phyloP scores from a whole-genome alignment of 1,140 invertebrate genomes.

The Zaprionus africanus region DNA sequence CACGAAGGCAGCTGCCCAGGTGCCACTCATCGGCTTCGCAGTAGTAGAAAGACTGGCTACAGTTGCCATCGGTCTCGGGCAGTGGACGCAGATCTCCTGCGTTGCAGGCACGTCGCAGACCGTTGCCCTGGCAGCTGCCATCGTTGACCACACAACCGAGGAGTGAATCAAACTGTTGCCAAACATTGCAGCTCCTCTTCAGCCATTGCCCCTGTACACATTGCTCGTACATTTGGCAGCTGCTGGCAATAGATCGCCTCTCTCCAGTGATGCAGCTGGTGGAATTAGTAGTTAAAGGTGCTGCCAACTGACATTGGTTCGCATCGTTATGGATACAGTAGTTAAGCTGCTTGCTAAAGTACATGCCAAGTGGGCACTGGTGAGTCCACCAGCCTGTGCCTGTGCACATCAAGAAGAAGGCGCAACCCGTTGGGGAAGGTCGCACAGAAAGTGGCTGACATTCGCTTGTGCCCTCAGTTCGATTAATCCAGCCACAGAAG shows the following conservation, averaged over 20 bases:
- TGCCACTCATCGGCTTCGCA: constrained; percentile 66
- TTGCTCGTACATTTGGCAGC: constrained; percentile 65
- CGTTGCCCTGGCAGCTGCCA: constrained; percentile 62
- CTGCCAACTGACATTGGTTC: constrained; percentile 33
- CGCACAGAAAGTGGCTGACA: constrained; percentile 65
- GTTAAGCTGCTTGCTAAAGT: constrained; percentile 64
- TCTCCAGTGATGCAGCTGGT: constrained; percentile 33
- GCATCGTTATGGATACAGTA: constrained; percentile 71
- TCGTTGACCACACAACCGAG: constrained; percentile 59
- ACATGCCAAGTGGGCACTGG: constrained; percentile 75
- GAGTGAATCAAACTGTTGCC: constrained; percentile 60
- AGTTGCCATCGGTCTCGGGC: constrained; percentile 43
- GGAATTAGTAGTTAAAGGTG: background rate
- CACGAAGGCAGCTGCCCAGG: constrained; percentile 59
- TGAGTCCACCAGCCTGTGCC: constrained; percentile 77
- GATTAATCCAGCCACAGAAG: constrained; percentile 27
- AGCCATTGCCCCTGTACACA: constrained; percentile 54
- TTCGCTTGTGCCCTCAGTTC: background rate
- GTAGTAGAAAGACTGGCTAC: constrained; percentile 64
- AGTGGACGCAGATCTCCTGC: constrained; percentile 38
- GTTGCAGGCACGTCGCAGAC: constrained; percentile 57
- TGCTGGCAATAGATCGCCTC: constrained; percentile 44
- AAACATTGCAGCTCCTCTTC: constrained; percentile 26
- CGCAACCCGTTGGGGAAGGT: constrained; percentile 41
- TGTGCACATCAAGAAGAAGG: constrained; percentile 72